Evolutionary conservation across 2,888 invertebrate genomes (phyloP).

Genomic region (Eumacrocentrus americanus): DNA sequence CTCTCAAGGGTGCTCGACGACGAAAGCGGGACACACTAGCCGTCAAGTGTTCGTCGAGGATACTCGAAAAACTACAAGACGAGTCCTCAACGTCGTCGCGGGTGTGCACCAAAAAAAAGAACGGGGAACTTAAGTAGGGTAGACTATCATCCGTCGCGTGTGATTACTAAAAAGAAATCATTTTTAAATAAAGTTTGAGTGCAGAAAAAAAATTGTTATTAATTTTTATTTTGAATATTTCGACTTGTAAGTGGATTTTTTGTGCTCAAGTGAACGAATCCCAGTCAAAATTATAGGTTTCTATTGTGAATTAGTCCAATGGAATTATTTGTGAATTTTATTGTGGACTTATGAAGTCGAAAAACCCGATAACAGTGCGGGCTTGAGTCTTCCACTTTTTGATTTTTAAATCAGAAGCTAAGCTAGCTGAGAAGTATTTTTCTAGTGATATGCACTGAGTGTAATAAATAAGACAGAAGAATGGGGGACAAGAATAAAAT

Average conservation of each 20-base stretch:
- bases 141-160: too few species aligned
- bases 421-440: not conserved
- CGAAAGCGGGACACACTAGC: constrained; percentile 56
- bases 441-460: constrained; percentile 3
- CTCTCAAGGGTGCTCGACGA: constrained; percentile 56
- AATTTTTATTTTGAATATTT: too few species aligned
- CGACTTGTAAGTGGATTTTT: too few species aligned
- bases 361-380: not conserved
- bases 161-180: too few species aligned
- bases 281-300: not conserved
- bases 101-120: constrained; percentile 13
- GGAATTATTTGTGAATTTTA: constrained; percentile 1
- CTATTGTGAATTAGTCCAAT: not conserved
- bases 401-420: too few species aligned
- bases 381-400: too few species aligned
- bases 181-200: too few species aligned
- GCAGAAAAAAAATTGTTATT: too few species aligned
- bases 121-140: too few species aligned
- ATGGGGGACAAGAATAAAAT: constrained; percentile 60
- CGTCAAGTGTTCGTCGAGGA: constrained; percentile 61
- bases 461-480: constrained; percentile 30
- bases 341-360: not conserved
- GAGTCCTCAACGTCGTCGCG: constrained; percentile 41
- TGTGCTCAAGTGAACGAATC: too few species aligned
- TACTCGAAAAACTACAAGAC: constrained; percentile 56